These are phyloP conservation scores for Notamacropus eugenii DNA, from an alignment of 2,797 vertebrate genomes.

Conservation along the genomic window DNA sequence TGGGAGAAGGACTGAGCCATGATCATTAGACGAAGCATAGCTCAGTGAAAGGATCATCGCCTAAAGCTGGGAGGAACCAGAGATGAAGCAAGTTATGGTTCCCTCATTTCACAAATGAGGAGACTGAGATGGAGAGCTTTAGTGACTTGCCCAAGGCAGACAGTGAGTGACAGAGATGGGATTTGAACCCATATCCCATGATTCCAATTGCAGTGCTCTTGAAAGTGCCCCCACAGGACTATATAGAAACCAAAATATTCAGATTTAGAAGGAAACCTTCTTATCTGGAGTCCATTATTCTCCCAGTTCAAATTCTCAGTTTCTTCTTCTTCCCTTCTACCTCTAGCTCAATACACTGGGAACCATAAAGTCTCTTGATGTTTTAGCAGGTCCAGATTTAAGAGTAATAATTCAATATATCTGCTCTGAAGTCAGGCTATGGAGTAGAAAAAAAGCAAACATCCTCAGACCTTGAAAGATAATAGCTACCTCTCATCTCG, in stretches of 20 bases:
- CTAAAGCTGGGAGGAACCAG: background rate
- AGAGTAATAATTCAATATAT: background rate
- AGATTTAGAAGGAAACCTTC: background rate
- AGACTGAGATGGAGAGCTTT: background rate
- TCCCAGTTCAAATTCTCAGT: background rate
- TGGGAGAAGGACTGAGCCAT: background rate
- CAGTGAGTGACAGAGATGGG: background rate
- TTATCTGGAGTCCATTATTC: background rate
- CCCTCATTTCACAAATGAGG: background rate
- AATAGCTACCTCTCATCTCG: background rate
- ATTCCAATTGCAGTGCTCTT: background rate
- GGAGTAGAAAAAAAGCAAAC: background rate
- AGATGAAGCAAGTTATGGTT: background rate
- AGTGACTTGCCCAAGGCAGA: background rate
- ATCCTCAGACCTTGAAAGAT: background rate
- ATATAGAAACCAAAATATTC: background rate
- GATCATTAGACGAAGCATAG: background rate
- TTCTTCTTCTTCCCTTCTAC: background rate
- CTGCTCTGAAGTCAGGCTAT: background rate
- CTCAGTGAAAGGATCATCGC: background rate
- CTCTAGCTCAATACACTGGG: background rate
- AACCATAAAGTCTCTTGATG: background rate
- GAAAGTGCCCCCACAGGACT: background rate
- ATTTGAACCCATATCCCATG: background rate
- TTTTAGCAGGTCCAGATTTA: background rate